Base-by-base conservation (phyloP, 2,113 vertebrate genomes). In the Chlorodrepanis virens region DNA sequence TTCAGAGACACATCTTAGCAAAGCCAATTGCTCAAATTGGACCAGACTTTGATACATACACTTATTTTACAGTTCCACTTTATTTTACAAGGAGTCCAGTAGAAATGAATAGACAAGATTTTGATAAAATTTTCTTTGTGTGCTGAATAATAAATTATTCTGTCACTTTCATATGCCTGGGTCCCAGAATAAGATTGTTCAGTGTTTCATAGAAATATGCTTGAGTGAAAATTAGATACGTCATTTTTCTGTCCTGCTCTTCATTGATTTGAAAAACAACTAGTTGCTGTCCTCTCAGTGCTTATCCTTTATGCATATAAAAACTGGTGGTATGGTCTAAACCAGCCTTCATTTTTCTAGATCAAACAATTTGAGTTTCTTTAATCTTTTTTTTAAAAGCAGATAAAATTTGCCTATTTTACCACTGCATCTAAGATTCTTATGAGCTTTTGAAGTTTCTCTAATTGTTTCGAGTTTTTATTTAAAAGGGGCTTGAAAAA, bases 61-160 rank as follows among this genome's bases (percentile, higher is more conserved):
- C 3, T 79, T n/a, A 72, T 60, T 84, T 92, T 71, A 56, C 14
- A 53, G 39, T 65, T 90, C 65, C 25, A 64, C 22, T 87, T 89
- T 69, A 77, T 91, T 90, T 87, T 91, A 33, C 37, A 75, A 52
- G 20, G 4, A 84, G 27, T 92, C 64, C 49, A 49, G 29, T n/a
- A 75, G 44, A 91, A 94, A 13, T 68, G 15, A 87, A 76, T 12
- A 33, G 68, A 60, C 5, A 2, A 47, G 24, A 81, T 71, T 92
- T 83, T 83, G 10, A 50, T 68, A 52, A 3, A 47, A 17, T 83
- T 85, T 65, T 59, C 25, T 72, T 69, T 81, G 28, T 89, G 18
- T 39, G n/a, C 8, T 87, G 69, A 94, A 89, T 91, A 91, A 84
- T 76, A 82, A 95, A 91, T 82, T 84, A 76, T 50, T 56, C n/a